A percentile compares a stretch with the other conserved stretches of the same genome.
These are phyloP conservation scores for Rhyacophila evoluta DNA, from an alignment of 2,888 invertebrate genomes.

Conservation along the genomic window DNA sequence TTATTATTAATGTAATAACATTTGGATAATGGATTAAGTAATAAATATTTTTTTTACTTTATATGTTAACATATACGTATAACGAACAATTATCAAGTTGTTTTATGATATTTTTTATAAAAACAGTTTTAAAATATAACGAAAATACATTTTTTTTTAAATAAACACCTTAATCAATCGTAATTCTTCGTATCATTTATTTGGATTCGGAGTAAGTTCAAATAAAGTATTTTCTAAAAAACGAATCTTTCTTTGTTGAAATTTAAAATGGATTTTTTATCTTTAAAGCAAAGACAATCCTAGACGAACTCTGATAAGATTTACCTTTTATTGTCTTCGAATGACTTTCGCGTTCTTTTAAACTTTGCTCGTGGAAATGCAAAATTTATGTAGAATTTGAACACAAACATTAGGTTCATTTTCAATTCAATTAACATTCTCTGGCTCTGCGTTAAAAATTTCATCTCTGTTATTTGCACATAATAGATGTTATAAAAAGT, in stretches of 20 bases:
- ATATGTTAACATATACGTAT: too few species aligned
- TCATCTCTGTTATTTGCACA: conserved; percentile 3
- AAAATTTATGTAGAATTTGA: conserved; percentile 20
- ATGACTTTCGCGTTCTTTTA: neutral
- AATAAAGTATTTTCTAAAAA: neutral
- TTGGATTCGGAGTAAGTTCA: neutral
- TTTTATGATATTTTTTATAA: too few species aligned
- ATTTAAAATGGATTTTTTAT: neutral
- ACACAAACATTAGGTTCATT: conserved; percentile 16
- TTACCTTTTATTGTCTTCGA: conserved; percentile 8
- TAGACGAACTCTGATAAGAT: neutral
- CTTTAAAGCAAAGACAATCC: neutral
- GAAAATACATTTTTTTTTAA: too few species aligned
- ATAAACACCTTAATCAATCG: too few species aligned
- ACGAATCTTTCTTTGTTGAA: too few species aligned
- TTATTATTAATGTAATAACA: too few species aligned
- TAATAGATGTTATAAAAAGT: conserved; percentile 8
- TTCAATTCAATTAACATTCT: conserved; percentile 25
- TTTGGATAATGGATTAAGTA: too few species aligned
- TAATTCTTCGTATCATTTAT: neutral
- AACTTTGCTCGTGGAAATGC: neutral
- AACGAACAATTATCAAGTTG: too few species aligned
- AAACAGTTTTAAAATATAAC: too few species aligned
- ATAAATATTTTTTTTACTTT: too few species aligned
- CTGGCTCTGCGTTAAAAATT: neutral